Percentiles rank a stretch among this genome's conserved stretches.
Evolutionary conservation across 2,888 invertebrate genomes (phyloP).

Genomic region (Drosophila tripunctata): DNA sequence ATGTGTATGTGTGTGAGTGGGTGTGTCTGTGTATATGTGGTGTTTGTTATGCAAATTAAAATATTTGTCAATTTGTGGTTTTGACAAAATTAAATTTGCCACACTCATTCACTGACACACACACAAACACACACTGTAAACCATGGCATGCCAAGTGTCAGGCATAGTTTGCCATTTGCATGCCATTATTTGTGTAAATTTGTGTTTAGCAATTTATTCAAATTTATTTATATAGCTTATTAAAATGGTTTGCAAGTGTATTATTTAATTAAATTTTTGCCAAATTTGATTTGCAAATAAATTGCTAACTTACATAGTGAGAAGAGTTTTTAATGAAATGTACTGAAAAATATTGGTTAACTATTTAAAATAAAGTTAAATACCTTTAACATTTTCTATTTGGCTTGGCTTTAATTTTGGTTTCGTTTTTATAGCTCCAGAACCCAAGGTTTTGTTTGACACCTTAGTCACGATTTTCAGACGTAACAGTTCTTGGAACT

Average conservation of each 20-base stretch:
- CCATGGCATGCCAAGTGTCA: conserved; percentile 16
- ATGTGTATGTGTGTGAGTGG: conserved; percentile 24
- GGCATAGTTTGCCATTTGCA: conserved; percentile 37
- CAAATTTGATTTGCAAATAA: conserved; percentile 64
- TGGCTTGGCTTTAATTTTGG: too few species aligned
- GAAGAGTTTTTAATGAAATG: background rate
- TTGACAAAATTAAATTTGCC: conserved; percentile 75
- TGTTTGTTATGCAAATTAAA: conserved; percentile 69
- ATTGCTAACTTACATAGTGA: conserved; percentile 12
- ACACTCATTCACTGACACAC: conserved; percentile 20
- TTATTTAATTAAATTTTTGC: conserved; percentile 75
- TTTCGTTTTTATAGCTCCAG: too few species aligned
- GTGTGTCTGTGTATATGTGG: too few species aligned
- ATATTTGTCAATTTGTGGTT: conserved; percentile 79
- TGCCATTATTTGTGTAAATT: conserved; percentile 5
- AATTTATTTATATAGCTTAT: conserved; percentile 77
- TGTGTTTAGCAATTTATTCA: conserved; percentile 36
- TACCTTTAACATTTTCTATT: too few species aligned
- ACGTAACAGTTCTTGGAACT: too few species aligned
- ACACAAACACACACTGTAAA: background rate
- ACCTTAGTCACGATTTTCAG: too few species aligned
- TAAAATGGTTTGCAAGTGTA: conserved; percentile 66
- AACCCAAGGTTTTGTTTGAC: too few species aligned
- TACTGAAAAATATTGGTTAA: background rate
- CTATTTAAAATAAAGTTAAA: too few species aligned